Conservation (phyloP, 2,888 invertebrate species). For the Brachypterus glaber region DNA sequence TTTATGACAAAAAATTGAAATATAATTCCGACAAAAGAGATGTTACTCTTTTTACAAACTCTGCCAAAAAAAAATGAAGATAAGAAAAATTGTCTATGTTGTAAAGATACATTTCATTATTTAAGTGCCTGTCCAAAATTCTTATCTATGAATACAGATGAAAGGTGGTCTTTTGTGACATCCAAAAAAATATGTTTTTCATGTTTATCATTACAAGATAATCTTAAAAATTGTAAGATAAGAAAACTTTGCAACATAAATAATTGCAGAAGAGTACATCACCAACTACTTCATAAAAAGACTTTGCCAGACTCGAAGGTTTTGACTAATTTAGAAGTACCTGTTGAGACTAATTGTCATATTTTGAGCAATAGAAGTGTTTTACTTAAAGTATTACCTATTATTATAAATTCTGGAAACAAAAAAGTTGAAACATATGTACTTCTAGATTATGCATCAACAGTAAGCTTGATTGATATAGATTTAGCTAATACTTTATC, state of each 20-base stretch:
- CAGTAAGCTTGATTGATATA: constrained; percentile 3
- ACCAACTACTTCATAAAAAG: too few relatives aligned
- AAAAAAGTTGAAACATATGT: constrained; percentile 6
- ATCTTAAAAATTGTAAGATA: too few relatives aligned
- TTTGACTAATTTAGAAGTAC: too few relatives aligned
- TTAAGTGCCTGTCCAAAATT: constrained; percentile 4
- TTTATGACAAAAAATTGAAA: too few relatives aligned
- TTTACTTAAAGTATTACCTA: constrained; percentile 7
- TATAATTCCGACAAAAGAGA: too few relatives aligned
- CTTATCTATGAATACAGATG: background rate
- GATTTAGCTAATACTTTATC: constrained; percentile 1
- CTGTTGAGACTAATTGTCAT: constrained; percentile 6
- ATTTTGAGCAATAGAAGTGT: constrained; percentile 3
- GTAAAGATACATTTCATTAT: constrained; percentile 1
- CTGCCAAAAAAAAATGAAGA: background rate
- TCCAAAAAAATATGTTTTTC: constrained; percentile 6
- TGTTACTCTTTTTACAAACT: too few relatives aligned
- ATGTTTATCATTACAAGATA: constrained; percentile 1
- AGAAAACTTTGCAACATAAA: too few relatives aligned
- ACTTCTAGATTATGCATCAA: constrained; percentile 9
- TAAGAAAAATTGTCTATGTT: background rate
- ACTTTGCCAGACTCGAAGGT: too few relatives aligned
- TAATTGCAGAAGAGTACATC: too few relatives aligned
- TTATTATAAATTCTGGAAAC: background rate
- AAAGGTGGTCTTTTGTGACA: constrained; percentile 3